Evolutionary conservation across 2,888 invertebrate genomes (phyloP), one percentile per base, ranked within the genome.

Genomic region (Chrysotoxum bicinctum): DNA sequence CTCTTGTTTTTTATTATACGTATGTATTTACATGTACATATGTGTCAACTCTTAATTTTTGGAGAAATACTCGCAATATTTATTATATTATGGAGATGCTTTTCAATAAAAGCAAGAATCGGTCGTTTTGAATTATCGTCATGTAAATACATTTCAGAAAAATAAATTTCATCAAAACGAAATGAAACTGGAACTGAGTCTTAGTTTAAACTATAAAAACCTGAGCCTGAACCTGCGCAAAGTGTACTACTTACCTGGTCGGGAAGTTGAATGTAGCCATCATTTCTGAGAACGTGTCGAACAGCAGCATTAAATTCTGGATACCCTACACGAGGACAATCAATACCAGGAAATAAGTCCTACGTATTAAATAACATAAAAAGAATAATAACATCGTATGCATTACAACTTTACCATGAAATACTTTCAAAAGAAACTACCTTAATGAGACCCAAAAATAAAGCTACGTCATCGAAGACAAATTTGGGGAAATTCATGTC

Each of bases 401-500:
- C 10, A 12, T 35, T 8, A 12, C 35, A 2, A 35, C 35, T 12
- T 8, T 1, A 37, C 7, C 0, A 6, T 2, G 7, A n/a, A n/a
- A 7, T n/a, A n/a, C 1, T n/a, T 14, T 26, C 6, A 74, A 56
- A 56, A 50, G 3, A 68, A 50, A 48, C 12, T 50, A 90, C 98
- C 88, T 95, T 95, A 84, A 92, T 97, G 68, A 98, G 93, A 1
- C 97, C 98, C 88, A 97, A 91, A 92, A 98, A 98, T 9, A 98
- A 92, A 0, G 97, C 97, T 1, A 97, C 97, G 91, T 98, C 98
- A 89, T 98, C 98, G 89, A 95, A 97, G 23, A 98, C 95, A 91
- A 98, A 98, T 92, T 98, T 98, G 0, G 98, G 98, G 88, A 97
- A 94, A 92, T 98, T 98, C 97, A 98, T 97, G 89, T 98, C 98